phyloP scores from a whole-genome alignment of 1,140 invertebrate species.

The Neodiprion lecontei region DNA sequence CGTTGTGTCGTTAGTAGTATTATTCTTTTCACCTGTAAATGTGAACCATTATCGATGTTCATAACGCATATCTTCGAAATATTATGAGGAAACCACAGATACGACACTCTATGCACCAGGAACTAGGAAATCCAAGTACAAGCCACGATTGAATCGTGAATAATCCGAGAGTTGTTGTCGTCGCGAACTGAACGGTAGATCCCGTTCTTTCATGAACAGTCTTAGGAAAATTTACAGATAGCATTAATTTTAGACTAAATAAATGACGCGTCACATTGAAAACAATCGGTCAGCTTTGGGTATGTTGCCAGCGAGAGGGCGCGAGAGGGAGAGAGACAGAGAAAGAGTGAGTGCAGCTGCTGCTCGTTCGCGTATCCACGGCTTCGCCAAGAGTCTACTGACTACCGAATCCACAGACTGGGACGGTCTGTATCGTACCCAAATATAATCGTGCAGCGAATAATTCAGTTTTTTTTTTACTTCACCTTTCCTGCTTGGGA shows the following conservation, averaged over 20 bases:
- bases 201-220: not conserved
- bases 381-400: conserved; percentile 64
- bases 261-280: not conserved
- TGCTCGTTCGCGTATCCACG: conserved; percentile 64
- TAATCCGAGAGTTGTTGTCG: too few relatives aligned
- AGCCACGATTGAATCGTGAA: too few relatives aligned
- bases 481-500: not conserved
- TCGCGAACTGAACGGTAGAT: not conserved
- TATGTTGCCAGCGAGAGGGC: conserved; percentile 59
- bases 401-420: conserved; percentile 59
- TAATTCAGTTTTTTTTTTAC: not conserved
- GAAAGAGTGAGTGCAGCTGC: conserved; percentile 62
- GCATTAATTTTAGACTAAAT: not conserved
- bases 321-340: conserved; percentile 59
- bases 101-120: too few relatives aligned
- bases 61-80: too few relatives aligned
- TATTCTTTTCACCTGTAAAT: too few relatives aligned
- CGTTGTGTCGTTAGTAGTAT: not conserved
- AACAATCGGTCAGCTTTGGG: conserved; percentile 51
- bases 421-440: conserved; percentile 55
- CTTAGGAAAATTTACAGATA: too few relatives aligned
- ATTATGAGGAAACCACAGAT: too few relatives aligned
- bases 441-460: not conserved
- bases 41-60: too few relatives aligned
- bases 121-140: too few relatives aligned